Percentiles rank a stretch among this genome's conserved stretches.
These are phyloP conservation scores for Nemapogon koenigi DNA, from an alignment of 2,888 invertebrate genomes.

Conservation along the genomic window DNA sequence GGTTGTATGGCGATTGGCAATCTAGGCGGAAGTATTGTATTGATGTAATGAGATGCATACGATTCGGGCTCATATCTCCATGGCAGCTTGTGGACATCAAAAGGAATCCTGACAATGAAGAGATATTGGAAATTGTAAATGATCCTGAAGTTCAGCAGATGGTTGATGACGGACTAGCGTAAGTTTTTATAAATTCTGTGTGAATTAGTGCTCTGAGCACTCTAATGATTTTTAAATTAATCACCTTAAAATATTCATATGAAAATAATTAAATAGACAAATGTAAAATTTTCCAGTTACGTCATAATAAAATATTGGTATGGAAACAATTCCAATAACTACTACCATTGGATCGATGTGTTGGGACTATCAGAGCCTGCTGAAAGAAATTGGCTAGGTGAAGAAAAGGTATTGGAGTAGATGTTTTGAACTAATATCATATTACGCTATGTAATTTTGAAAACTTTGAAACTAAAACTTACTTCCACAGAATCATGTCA, in stretches of 20 bases:
- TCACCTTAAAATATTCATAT: no score
- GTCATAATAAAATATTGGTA: constrained; percentile 82
- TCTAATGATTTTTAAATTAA: no score
- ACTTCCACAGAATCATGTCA: constrained; percentile 67
- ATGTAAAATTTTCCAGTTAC: constrained; percentile 69
- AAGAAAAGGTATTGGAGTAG: constrained; percentile 51
- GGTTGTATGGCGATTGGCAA: constrained; percentile 77
- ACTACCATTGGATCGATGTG: constrained; percentile 74
- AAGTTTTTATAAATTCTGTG: constrained; percentile 43
- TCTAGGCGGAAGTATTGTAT: constrained; percentile 61
- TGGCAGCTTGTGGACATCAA: constrained; percentile 83
- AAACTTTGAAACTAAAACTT: background rate
- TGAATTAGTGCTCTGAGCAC: no score
- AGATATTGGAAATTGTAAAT: constrained; percentile 72
- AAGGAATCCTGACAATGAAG: constrained; percentile 74
- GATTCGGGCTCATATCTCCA: constrained; percentile 80
- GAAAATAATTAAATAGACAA: no score
- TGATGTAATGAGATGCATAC: constrained; percentile 72
- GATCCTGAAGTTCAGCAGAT: constrained; percentile 74
- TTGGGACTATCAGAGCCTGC: constrained; percentile 72
- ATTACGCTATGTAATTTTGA: background rate
- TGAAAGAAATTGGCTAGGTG: constrained; percentile 76
- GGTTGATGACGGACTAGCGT: constrained; percentile 83
- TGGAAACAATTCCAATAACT: constrained; percentile 73
- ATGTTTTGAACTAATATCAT: background rate